phyloP scores from a whole-genome alignment of 2,797 vertebrate genomes.

The Ficedula albicollis region DNA sequence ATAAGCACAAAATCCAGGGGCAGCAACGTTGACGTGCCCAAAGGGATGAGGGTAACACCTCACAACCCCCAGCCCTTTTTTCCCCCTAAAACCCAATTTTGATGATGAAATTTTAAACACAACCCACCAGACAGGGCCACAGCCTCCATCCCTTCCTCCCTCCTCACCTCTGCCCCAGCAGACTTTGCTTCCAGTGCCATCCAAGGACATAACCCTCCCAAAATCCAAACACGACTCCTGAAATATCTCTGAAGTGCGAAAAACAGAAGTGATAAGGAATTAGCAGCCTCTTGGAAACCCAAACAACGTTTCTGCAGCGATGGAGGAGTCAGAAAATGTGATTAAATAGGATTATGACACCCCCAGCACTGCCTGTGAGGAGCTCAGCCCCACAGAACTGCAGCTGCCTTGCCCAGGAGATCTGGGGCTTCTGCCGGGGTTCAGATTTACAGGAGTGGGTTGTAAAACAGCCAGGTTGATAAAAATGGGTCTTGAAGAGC shows the following conservation, averaged over 20 bases:
- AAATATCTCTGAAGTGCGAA: neutral
- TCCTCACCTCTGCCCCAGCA: neutral
- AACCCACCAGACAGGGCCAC: neutral
- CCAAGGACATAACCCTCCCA: neutral
- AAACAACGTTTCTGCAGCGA: neutral
- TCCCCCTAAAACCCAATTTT: neutral
- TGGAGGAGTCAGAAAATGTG: neutral
- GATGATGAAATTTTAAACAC: neutral
- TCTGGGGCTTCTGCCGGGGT: neutral
- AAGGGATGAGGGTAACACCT: too few species aligned
- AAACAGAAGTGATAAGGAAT: neutral
- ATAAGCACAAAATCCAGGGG: neutral
- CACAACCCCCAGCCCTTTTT: neutral
- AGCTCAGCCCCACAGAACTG: neutral
- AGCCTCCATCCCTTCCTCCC: accelerated
- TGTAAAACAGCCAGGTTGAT: neutral
- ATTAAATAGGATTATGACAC: neutral
- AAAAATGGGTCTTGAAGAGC: neutral
- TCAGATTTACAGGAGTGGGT: neutral
- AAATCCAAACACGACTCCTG: neutral
- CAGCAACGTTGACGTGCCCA: accelerated
- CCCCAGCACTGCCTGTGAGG: neutral
- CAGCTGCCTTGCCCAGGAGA: neutral
- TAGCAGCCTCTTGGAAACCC: slow-evolving; percentile 2
- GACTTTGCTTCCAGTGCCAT: neutral